A percentile compares a stretch with the other conserved stretches of the same genome.
Conservation (phyloP, 2,888 invertebrate species). For the Chromoteleia sp. region DNA sequence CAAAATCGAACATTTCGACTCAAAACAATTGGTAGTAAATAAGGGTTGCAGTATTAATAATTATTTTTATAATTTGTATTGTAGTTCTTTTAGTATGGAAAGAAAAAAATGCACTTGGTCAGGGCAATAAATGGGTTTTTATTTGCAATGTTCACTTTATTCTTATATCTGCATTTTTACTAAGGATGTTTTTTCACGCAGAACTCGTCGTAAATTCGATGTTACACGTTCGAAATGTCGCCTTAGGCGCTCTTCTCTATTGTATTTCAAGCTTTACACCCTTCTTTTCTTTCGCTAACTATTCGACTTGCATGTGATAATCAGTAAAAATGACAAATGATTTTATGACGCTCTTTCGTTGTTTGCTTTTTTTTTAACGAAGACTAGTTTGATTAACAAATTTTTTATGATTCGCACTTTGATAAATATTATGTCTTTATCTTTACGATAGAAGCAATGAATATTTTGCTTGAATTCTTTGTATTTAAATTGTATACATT, state of each 20-base stretch:
- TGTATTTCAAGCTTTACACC: conserved; percentile 14
- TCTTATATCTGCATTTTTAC: too few species aligned
- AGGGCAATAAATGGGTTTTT: too few species aligned
- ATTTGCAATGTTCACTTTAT: too few species aligned
- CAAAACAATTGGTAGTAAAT: too few species aligned
- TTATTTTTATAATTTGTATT: too few species aligned
- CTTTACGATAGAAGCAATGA: not conserved
- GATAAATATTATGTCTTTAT: not conserved
- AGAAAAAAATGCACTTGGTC: too few species aligned
- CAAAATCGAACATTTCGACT: too few species aligned
- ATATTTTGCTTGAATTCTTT: not conserved
- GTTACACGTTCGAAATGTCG: conserved; percentile 23
- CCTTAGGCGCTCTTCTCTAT: conserved; percentile 20
- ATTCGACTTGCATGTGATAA: conserved; percentile 18
- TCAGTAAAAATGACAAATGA: conserved; percentile 14
- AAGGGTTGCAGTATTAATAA: too few species aligned
- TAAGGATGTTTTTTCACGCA: too few species aligned
- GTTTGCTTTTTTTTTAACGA: not conserved
- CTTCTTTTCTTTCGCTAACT: conserved; percentile 19
- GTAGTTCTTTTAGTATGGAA: too few species aligned
- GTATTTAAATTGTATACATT: too few species aligned
- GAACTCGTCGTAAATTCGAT: too few species aligned
- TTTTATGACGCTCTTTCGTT: not conserved
- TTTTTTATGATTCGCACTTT: not conserved
- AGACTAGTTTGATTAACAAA: conserved; percentile 4